These are phyloP conservation scores for Neomonachus schauinslandi DNA, from an alignment of 2,113 vertebrate genomes.

Conservation along the genomic window DNA sequence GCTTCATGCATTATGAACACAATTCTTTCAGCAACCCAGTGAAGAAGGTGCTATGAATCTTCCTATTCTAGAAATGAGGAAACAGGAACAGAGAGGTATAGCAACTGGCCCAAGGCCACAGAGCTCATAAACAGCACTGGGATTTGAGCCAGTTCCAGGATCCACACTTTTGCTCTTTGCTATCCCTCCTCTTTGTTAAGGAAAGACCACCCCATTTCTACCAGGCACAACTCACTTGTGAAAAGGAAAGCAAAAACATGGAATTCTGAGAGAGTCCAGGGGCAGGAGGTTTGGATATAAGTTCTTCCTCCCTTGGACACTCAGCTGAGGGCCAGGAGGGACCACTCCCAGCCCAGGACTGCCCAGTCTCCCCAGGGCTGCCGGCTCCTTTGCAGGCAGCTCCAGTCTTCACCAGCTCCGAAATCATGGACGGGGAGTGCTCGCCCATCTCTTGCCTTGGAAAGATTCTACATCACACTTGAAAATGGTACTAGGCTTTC, in stretches of 20 bases:
- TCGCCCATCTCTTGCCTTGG: not conserved
- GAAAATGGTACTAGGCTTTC: not conserved
- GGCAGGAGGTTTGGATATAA: not conserved
- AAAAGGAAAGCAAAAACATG: not conserved
- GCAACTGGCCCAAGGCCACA: not conserved
- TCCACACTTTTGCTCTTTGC: not conserved
- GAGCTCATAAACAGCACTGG: not conserved
- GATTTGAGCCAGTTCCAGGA: not conserved
- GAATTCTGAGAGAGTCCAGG: not conserved
- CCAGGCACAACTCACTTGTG: not conserved
- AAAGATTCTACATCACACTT: not conserved
- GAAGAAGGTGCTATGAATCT: not conserved
- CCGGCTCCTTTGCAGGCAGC: not conserved
- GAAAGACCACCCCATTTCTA: not conserved
- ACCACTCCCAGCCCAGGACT: not conserved
- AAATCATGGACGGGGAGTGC: not conserved
- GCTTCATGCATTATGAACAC: not conserved
- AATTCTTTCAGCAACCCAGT: not conserved
- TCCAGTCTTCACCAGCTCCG: not conserved
- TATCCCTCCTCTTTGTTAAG: not conserved
- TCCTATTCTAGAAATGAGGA: not conserved
- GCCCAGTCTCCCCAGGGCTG: not conserved
- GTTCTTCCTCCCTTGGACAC: not conserved
- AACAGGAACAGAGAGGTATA: not conserved
- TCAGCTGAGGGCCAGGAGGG: not conserved